phyloP scores from a whole-genome alignment of 2,888 invertebrate species.

The Cylloceria caligata region DNA sequence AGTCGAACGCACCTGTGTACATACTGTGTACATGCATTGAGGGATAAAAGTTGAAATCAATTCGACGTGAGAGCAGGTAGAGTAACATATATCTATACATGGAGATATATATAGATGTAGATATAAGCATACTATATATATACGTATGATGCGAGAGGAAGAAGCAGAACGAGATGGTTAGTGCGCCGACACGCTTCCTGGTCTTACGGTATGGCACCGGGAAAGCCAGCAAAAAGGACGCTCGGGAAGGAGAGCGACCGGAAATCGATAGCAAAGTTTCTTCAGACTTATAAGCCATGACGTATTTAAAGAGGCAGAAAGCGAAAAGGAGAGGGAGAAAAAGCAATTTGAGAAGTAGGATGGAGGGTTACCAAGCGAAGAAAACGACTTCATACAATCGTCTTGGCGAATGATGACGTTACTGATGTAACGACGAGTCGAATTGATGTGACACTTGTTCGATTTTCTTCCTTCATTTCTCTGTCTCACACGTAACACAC shows the following conservation, averaged over 20 bases:
- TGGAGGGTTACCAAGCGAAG: slow-evolving; percentile 58
- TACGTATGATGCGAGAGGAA: slow-evolving; percentile 34
- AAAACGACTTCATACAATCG: slow-evolving; percentile 34
- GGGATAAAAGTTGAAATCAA: slow-evolving; percentile 42
- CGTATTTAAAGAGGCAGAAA: slow-evolving; percentile 55
- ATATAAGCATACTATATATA: too few relatives aligned
- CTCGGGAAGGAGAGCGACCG: slow-evolving; percentile 34
- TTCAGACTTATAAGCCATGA: slow-evolving; percentile 63
- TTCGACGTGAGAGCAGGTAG: slow-evolving; percentile 26
- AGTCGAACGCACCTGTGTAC: neutral
- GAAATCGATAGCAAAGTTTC: slow-evolving; percentile 68
- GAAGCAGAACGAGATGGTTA: slow-evolving; percentile 62
- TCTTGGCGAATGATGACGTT: slow-evolving; percentile 2
- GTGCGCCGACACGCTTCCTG: slow-evolving; percentile 64
- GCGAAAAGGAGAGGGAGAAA: slow-evolving; percentile 50
- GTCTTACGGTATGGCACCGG: slow-evolving; percentile 65
- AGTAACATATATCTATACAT: neutral
- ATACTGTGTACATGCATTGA: slow-evolving; percentile 4
- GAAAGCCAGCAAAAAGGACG: slow-evolving; percentile 52
- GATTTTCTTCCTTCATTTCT: slow-evolving; percentile 18
- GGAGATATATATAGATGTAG: too few relatives aligned
- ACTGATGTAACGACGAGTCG: slow-evolving; percentile 32
- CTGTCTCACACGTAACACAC: neutral
- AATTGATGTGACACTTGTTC: slow-evolving; percentile 31
- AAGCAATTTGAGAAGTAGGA: slow-evolving; percentile 50